Base-by-base conservation (phyloP, 2,113 vertebrate genomes). In the Enhydra lutris region DNA sequence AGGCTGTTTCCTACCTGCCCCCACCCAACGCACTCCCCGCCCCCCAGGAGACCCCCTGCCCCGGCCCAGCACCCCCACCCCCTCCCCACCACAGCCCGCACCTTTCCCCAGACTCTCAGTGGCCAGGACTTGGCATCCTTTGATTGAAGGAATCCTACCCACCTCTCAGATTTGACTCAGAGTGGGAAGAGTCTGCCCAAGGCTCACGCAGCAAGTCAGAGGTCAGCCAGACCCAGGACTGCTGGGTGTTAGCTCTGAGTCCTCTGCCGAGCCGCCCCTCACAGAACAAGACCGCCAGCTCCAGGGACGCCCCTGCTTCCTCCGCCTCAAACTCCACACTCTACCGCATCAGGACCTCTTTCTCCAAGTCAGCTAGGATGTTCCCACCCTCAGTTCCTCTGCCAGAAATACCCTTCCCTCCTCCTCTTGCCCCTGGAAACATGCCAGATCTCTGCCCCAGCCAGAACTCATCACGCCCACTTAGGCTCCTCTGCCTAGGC, bases 291-390 rank as follows among this genome's bases (percentile, higher is more conserved):
- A 61, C 13, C 36, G 42, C 63, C 71, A 47, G n/a, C 20, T 80
- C 45, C 47, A 39, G 57, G 0, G 23, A 76, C 63, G 57, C 50
- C 15, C 45, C 59, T 24, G 36, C 31, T 3, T 29, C 36, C 47
- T 29, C n/a, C 0, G 55, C 61, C 61, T 90, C 80, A 31, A 26
- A 4, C 26, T 18, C 20, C 90, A 17, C 1, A 2, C 18, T 6
- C 6, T 1, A 4, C 45, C 79, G 50, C 39, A 20, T 50, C 42
- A 21, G 67, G 52, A 17, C 55, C 39, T 23, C 36, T 20, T 31
- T 50, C 55, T 87, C 59, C 63, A 39, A 3, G 0, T 3, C 63
- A 36, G 0, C 29, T 11, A 3, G 0, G 59, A 10, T 2, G 0
- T 26, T 12, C 34, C 79, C 29, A 4, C 31, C 45, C 61, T 34